Conservation (phyloP, 2,113 vertebrate genomes). For the Ochotona curzoniae region DNA sequence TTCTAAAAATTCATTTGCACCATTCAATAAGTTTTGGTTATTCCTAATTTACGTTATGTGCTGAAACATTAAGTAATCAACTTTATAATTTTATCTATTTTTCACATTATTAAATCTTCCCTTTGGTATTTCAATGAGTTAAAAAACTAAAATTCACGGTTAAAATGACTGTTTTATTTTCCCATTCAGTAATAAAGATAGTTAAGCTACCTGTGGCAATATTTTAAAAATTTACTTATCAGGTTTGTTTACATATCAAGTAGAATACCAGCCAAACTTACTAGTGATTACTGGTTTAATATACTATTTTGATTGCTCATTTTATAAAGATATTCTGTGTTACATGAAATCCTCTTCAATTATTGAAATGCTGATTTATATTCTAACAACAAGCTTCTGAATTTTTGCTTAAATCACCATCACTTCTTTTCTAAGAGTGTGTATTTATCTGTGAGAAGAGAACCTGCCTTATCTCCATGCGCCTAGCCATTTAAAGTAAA, state of each 20-base stretch:
- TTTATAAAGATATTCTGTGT: slow-evolving; percentile 81
- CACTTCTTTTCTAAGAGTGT: slow-evolving; percentile 78
- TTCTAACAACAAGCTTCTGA: slow-evolving; percentile 63
- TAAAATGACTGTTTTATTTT: slow-evolving; percentile 33
- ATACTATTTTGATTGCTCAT: slow-evolving; percentile 85
- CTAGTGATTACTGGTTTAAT: slow-evolving; percentile 83
- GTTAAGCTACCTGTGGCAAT: slow-evolving; percentile 65
- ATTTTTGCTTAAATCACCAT: slow-evolving; percentile 81
- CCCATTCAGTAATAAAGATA: slow-evolving; percentile 50
- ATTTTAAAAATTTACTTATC: slow-evolving; percentile 74
- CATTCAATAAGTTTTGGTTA: not conserved
- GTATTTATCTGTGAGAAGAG: slow-evolving; percentile 81
- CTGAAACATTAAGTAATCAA: slow-evolving; percentile 11
- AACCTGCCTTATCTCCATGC: slow-evolving; percentile 71
- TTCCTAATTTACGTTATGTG: not conserved
- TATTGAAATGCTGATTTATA: slow-evolving; percentile 85
- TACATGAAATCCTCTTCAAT: slow-evolving; percentile 80
- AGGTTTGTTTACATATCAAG: slow-evolving; percentile 78
- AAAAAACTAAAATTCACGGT: not conserved
- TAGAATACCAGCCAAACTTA: slow-evolving; percentile 66
- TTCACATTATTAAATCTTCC: slow-evolving; percentile 10
- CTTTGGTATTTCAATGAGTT: slow-evolving; percentile 5
- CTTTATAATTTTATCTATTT: slow-evolving; percentile 37
- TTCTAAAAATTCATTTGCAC: not conserved
- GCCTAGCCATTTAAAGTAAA: slow-evolving; percentile 75